Evolutionary conservation across 2,888 invertebrate species (phyloP).

Genomic region (Megaustenia siamemsis): DNA sequence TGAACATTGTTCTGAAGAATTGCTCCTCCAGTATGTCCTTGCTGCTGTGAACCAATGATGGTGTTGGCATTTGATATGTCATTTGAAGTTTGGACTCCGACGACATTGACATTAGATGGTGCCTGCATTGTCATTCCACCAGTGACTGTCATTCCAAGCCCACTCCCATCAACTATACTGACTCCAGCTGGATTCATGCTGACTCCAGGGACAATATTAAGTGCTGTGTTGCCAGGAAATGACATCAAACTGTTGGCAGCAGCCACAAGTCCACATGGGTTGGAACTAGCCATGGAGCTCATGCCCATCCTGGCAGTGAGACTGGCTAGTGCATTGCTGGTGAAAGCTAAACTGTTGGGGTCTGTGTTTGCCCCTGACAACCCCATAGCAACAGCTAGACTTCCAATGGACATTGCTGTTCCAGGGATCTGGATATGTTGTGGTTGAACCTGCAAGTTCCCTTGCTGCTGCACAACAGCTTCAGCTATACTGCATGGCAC

Average conservation of each 20-base stretch:
- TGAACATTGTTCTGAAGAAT: slow-evolving; percentile 51
- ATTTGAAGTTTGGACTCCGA: slow-evolving; percentile 42
- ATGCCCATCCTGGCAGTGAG: slow-evolving; percentile 53
- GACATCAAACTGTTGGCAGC: slow-evolving; percentile 51
- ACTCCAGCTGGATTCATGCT: slow-evolving; percentile 51
- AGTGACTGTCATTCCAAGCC: slow-evolving; percentile 49
- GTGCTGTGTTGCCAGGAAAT: slow-evolving; percentile 48
- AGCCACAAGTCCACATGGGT: slow-evolving; percentile 35
- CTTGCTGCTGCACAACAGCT: not conserved
- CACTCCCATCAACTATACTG: slow-evolving; percentile 50
- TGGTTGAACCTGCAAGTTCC: slow-evolving; percentile 32
- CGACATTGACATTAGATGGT: slow-evolving; percentile 22
- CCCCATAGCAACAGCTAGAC: slow-evolving; percentile 52
- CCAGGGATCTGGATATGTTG: slow-evolving; percentile 54
- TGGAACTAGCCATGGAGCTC: slow-evolving; percentile 51
- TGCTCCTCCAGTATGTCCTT: slow-evolving; percentile 9
- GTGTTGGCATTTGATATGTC: slow-evolving; percentile 25
- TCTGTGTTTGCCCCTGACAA: slow-evolving; percentile 47
- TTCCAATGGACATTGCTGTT: slow-evolving; percentile 51
- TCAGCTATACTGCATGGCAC: slow-evolving; percentile 47
- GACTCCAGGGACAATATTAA: slow-evolving; percentile 52
- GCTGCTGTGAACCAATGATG: slow-evolving; percentile 25
- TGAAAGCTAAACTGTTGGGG: slow-evolving; percentile 50
- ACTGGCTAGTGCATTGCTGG: slow-evolving; percentile 50
- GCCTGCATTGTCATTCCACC: slow-evolving; percentile 51